Base-by-base conservation (phyloP, 1,140 invertebrate species). In the Anastrepha obliqua region DNA sequence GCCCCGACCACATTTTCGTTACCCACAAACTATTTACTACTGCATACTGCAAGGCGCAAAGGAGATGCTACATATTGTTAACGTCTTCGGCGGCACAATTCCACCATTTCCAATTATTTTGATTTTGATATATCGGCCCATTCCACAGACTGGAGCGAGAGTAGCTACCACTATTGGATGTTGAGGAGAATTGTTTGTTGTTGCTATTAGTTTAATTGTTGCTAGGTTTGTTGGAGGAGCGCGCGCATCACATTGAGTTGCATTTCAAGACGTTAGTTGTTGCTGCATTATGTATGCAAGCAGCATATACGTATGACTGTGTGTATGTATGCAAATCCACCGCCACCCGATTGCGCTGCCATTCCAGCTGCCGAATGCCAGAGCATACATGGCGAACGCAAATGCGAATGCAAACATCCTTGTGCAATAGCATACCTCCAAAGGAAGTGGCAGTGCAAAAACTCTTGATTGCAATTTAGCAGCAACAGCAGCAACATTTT, bases 41-140 rank as follows among this genome's bases (percentile, higher is more conserved):
- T 81, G 74, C 74, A 81, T 81, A 81, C 74, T 55, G n/a, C 51
- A 81, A 81, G 74, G 74, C 90, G 85, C 59, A 15, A 13, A 86
- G 13, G 13, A 74, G 67, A 6, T 74, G 67, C 42, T 74, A 44
- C 39, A 58, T 58, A 60, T 60, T 59, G 15, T 6, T n/a, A 62
- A 42, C 58, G 15, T 42, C 85, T 62, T 86, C 39, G 55, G 13
- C 29, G 59, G 11, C 29, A 62, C 7, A 62, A 58, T 90, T 89
- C 91, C 90, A 91, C 91, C 91, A 91, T 89, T 91, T 91, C 91
- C 91, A 91, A 91, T 89, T 91, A 90, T 90, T 90, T 91, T 91
- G 90, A 90, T 90, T 90, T 91, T 91, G 90, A 91, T 89, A 89
- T 90, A 85, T 9, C 64, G 89, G 86, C 88, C 86, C 89, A 88